Base-by-base conservation (phyloP, 30 jellyfish, hydroid and myxozoan genomes). In the Aurelia sp. region DNA sequence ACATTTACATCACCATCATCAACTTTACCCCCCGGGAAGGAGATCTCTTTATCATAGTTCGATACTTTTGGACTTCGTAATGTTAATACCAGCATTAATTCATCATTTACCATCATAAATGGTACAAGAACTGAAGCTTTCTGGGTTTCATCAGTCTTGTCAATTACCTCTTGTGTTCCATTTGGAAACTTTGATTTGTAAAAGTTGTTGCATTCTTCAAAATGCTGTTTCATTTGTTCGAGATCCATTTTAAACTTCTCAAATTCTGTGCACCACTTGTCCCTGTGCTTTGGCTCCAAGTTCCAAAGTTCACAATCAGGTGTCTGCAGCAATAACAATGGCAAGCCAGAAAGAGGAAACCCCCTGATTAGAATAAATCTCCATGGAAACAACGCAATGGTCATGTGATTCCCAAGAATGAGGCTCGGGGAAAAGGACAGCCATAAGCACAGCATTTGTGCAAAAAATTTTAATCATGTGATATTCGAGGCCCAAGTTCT, bases 1-100 rank as follows among this genome's bases (percentile, higher is more conserved):
- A 74, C 21, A 48, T 66, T 62, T 3, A 61, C 6, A 40, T 82
- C 91, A 27, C 79, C 71, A 35, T 70, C 81, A 4, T 69, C 91
- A 19, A 31, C 66, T 62, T 52, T 70, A 1, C 91, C 91, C 27
- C 91, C 91, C 33, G 91, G 91, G 40, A 82, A 82, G 18, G 91
- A 82, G 57, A 69, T 37, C 67, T 82, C 91, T 31, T 53, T 53
- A 8, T 70, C 79, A 48, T 27, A 70, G 18, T 16, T 17, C 2
- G 91, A 22, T 19, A 82, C 50, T 4, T 22, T 31, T 8, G 85
- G 85, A 51, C 62, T 74, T 30, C 91, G 61, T 6, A 55, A 58
- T 33, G 91, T 82, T n/a, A 21, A 7, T n/a, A 82, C 63, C 22
- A 82, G 13, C 18, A 69, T 37, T 22, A 69, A 3, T 23, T 50